phyloP scores from a whole-genome alignment of 92 coral and sea anemone species.

The Muricea muricata region DNA sequence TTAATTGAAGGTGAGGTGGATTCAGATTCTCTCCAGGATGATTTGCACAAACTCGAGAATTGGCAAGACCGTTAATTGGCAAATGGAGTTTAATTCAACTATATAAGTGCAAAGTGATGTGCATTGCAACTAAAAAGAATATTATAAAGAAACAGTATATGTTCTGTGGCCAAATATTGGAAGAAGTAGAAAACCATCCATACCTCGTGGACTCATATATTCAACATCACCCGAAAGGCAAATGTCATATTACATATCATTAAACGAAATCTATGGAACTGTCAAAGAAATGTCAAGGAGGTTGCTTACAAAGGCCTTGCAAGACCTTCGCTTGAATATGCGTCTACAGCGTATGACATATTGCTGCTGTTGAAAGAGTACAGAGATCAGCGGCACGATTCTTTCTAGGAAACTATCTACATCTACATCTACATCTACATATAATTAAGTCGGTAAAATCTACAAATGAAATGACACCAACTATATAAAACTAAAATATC shows the following conservation, averaged over 20 bases:
- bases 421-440: no score
- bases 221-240: slow-evolving; percentile 20
- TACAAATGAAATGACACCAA: no score
- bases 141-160: slow-evolving; percentile 9
- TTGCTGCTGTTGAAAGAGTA: slow-evolving; percentile 31
- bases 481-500: no score
- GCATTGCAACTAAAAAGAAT: slow-evolving; percentile 30
- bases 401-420: slow-evolving; percentile 2
- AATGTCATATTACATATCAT: slow-evolving; percentile 31
- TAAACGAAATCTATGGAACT: slow-evolving; percentile 44
- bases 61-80: slow-evolving; percentile 31
- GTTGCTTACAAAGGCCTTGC: slow-evolving; percentile 44
- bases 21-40: slow-evolving; percentile 18
- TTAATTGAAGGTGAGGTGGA: slow-evolving; percentile 10
- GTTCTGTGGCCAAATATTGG: slow-evolving; percentile 40
- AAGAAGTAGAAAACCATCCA: slow-evolving; percentile 49
- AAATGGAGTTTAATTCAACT: neutral
- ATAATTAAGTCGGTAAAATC: no score
- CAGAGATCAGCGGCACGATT: slow-evolving; percentile 14
- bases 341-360: slow-evolving; percentile 35
- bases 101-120: slow-evolving; percentile 28
- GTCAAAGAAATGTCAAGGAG: slow-evolving; percentile 37
- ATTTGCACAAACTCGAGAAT: neutral
- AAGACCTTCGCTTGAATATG: slow-evolving; percentile 46
- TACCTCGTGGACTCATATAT: slow-evolving; percentile 49